These are phyloP conservation scores for Caranx ignobilis DNA, from an alignment of 2,113 vertebrate species.

Conservation along the genomic window DNA sequence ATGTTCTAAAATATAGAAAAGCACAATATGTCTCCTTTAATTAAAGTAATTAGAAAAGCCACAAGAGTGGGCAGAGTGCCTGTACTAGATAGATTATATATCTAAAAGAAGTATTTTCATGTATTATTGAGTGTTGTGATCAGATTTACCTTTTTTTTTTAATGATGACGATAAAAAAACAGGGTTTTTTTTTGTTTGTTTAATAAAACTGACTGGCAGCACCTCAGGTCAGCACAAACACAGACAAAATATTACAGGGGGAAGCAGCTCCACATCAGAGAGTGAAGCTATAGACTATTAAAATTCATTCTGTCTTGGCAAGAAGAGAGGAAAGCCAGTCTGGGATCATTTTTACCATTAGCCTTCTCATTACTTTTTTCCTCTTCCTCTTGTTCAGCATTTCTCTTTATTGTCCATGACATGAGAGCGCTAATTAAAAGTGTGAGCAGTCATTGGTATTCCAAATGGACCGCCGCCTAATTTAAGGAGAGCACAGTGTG, in stretches of 20 bases:
- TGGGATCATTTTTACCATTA: constrained; percentile 75
- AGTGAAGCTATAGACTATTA: constrained; percentile 46
- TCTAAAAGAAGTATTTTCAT: neutral
- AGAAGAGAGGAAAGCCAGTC: constrained; percentile 59
- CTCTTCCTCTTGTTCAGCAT: constrained; percentile 70
- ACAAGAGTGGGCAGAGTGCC: neutral
- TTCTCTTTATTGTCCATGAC: constrained; percentile 77
- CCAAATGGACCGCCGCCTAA: constrained; percentile 61
- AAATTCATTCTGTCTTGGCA: constrained; percentile 61
- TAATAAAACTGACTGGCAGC: neutral
- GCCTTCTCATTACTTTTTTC: constrained; percentile 72
- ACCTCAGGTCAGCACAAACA: constrained; percentile 20
- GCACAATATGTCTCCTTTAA: no score
- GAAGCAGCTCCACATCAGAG: constrained; percentile 38
- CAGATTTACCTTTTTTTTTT: neutral
- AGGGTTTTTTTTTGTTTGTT: neutral
- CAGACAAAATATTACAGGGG: constrained; percentile 26
- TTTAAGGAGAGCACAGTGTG: constrained; percentile 60
- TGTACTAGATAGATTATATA: neutral
- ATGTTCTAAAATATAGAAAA: no score
- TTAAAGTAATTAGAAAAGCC: neutral
- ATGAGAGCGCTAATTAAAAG: constrained; percentile 81
- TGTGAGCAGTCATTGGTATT: constrained; percentile 69
- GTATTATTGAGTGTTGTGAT: neutral
- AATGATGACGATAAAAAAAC: constrained; percentile 3